phyloP scores from a whole-genome alignment of 2,888 invertebrate genomes.

The Cantharis nigra region DNA sequence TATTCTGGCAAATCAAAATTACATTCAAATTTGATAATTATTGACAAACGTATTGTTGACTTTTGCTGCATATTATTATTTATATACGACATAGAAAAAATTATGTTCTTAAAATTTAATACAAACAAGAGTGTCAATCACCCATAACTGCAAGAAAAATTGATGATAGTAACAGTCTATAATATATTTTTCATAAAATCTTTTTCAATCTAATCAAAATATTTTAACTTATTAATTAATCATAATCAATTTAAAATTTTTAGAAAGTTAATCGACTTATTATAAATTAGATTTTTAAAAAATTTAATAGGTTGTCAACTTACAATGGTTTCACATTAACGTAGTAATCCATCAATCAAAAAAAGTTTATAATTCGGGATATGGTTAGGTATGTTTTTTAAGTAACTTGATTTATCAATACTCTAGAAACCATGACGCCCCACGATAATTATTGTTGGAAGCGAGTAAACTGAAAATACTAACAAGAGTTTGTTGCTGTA shows the following conservation, averaged over 20 bases:
- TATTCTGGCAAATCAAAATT: background rate
- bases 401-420: background rate
- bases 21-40: background rate
- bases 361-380: background rate
- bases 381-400: background rate
- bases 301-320: background rate
- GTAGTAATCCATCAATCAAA: background rate
- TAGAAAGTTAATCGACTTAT: background rate
- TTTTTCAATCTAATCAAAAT: background rate
- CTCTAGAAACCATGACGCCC: constrained; percentile 3
- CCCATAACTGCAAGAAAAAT: background rate
- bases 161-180: background rate
- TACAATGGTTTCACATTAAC: background rate
- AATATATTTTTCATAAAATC: background rate
- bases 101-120: background rate
- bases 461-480: constrained; percentile 16
- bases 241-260: background rate
- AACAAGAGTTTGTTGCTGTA: constrained; percentile 19
- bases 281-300: background rate
- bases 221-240: background rate
- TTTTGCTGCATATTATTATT: background rate
- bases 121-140: background rate
- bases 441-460: constrained; percentile 18
- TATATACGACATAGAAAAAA: background rate
- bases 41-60: background rate